phyloP scores from a whole-genome alignment of 2,797 vertebrate species.

The Chanos chanos region DNA sequence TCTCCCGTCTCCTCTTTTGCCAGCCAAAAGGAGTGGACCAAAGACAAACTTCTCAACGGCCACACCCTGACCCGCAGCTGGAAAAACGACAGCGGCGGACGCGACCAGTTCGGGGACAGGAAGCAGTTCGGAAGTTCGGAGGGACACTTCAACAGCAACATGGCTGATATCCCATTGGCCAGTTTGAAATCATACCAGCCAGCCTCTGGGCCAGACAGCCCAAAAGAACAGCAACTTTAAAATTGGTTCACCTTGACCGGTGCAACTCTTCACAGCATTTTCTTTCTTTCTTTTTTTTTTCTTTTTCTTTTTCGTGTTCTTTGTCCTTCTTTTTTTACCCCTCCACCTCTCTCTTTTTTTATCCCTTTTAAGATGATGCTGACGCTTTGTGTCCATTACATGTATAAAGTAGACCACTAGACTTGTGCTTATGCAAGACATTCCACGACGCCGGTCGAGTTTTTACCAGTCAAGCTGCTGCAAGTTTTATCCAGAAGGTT shows the following conservation, averaged over 20 bases:
- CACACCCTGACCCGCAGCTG: constrained; percentile 95
- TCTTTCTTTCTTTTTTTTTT: constrained; percentile 30
- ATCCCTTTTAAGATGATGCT: constrained; percentile 74
- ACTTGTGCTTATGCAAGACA: constrained; percentile 83
- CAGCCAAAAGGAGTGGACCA: constrained; percentile 92
- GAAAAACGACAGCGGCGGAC: constrained; percentile 89
- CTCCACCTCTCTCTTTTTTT: neutral
- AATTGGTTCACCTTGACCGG: constrained; percentile 40
- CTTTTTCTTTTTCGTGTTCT: constrained; percentile 37
- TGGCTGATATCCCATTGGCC: constrained; percentile 95
- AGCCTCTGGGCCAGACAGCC: constrained; percentile 83
- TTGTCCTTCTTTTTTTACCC: constrained; percentile 30
- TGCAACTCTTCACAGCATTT: constrained; percentile 40
- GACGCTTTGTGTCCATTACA: constrained; percentile 84
- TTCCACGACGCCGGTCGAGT: constrained; percentile 71
- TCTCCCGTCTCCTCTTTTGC: constrained; percentile 91
- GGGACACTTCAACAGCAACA: constrained; percentile 83
- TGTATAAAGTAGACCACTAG: constrained; percentile 84
- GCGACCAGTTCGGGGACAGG: constrained; percentile 91
- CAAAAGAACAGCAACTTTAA: constrained; percentile 99
- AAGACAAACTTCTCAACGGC: constrained; percentile 98
- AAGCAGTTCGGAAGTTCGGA: constrained; percentile 91
- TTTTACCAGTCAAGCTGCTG: constrained; percentile 72
- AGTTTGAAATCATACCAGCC: constrained; percentile 95
- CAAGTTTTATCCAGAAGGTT: constrained; percentile 45